Evolutionary conservation across 2,113 vertebrate species (phyloP).

Genomic region (Anser brachyrhynchus): DNA sequence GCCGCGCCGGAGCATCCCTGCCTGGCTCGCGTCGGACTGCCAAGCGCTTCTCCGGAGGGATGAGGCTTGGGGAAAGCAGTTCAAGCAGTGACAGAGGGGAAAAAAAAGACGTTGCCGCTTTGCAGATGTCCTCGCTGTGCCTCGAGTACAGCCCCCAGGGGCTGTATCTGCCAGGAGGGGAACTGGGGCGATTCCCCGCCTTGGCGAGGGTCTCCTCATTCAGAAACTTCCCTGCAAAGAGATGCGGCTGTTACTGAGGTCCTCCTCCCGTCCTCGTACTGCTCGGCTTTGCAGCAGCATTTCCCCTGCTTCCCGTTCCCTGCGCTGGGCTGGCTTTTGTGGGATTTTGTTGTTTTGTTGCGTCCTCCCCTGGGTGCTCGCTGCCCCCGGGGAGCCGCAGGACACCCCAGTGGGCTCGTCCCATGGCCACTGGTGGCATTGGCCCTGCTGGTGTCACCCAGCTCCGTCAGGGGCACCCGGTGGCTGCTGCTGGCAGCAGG

Average conservation of each 20-base stretch:
- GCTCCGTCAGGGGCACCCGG: neutral
- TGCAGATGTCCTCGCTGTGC: neutral
- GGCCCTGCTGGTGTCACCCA: neutral
- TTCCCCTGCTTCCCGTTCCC: neutral
- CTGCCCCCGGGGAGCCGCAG: neutral
- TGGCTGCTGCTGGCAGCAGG: neutral
- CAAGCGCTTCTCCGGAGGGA: neutral
- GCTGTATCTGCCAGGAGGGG: neutral
- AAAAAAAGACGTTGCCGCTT: neutral
- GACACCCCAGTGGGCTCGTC: neutral
- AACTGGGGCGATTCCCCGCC: neutral
- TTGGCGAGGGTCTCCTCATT: neutral
- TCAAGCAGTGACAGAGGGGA: neutral
- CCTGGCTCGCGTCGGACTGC: neutral
- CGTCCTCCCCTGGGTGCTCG: neutral
- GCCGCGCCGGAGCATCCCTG: neutral
- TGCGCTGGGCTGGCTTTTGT: neutral
- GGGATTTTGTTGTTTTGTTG: neutral
- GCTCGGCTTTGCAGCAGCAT: neutral
- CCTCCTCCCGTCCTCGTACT: neutral
- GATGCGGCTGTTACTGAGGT: neutral
- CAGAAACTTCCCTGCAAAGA: conserved; percentile 10
- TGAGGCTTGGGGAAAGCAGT: neutral
- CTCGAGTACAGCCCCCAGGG: neutral
- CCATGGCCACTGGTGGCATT: neutral